phyloP scores from a whole-genome alignment of 2,797 vertebrate species.

The Acanthiza pusilla region DNA sequence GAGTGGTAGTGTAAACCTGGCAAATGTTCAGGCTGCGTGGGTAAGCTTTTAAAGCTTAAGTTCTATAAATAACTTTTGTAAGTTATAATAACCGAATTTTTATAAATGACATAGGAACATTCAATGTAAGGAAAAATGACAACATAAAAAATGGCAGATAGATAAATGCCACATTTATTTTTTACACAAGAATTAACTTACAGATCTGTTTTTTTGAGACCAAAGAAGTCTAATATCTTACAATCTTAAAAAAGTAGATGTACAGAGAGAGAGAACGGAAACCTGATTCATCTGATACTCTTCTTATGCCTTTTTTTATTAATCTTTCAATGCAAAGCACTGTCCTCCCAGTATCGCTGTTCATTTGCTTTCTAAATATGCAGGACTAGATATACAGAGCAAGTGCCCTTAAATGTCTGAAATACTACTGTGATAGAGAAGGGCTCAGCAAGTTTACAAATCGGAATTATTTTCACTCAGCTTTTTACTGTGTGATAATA shows the following conservation, averaged over 20 bases:
- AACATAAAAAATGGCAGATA: neutral
- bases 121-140: neutral
- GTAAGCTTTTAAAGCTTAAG: neutral
- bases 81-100: neutral
- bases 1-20: neutral
- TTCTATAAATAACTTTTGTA: neutral
- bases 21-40: neutral
- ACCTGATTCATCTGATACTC: neutral
- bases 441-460: neutral
- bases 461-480: neutral
- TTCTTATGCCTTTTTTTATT: neutral
- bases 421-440: neutral
- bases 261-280: neutral
- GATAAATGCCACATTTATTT: neutral
- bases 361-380: neutral
- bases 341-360: neutral
- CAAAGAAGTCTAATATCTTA: neutral
- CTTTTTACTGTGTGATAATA: neutral
- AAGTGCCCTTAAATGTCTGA: neutral
- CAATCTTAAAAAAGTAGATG: neutral
- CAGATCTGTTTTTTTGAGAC: neutral
- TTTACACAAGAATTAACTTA: neutral
- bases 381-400: neutral
- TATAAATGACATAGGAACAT: neutral
- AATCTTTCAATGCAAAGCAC: neutral